A percentile compares a stretch with the other conserved stretches of the same genome.
Conservation (phyloP, 2,888 invertebrate species). For the Embidobia sp. region DNA sequence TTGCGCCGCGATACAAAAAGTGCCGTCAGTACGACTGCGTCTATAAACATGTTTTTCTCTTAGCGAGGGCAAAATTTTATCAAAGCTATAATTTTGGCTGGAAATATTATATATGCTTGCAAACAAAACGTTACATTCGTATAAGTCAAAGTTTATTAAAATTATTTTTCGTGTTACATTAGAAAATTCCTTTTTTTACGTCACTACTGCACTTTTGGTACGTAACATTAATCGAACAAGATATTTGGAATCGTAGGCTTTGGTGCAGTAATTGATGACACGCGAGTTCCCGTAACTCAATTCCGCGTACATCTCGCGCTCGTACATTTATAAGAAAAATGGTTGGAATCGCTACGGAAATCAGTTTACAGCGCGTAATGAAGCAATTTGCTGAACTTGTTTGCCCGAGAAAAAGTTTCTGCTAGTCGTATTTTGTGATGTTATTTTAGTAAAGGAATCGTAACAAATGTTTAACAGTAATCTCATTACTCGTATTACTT, state of each 20-base stretch:
- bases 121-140: constrained; percentile 8
- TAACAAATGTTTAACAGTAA: constrained; percentile 41
- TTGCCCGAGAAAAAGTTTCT: neutral
- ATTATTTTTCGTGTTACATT: constrained; percentile 15
- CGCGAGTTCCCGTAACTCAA: constrained; percentile 22
- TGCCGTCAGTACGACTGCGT: neutral
- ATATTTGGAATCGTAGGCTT: constrained; percentile 18
- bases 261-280: constrained; percentile 14
- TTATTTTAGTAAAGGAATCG: neutral
- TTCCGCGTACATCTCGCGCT: constrained; percentile 16
- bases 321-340: constrained; percentile 5
- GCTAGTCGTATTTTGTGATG: neutral
- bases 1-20: neutral
- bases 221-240: constrained; percentile 29
- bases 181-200: constrained; percentile 22
- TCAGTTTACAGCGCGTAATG: constrained; percentile 2
- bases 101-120: neutral
- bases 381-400: neutral
- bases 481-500: constrained; percentile 31
- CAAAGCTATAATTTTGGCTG: constrained; percentile 21
- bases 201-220: constrained; percentile 11
- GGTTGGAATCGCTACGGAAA: neutral
- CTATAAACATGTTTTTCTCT: too few species aligned
- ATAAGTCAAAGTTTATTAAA: constrained; percentile 35
- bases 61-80: constrained; percentile 12